Evolutionary conservation across 2,113 vertebrate genomes (phyloP).

Genomic region (Anolis sagrei): DNA sequence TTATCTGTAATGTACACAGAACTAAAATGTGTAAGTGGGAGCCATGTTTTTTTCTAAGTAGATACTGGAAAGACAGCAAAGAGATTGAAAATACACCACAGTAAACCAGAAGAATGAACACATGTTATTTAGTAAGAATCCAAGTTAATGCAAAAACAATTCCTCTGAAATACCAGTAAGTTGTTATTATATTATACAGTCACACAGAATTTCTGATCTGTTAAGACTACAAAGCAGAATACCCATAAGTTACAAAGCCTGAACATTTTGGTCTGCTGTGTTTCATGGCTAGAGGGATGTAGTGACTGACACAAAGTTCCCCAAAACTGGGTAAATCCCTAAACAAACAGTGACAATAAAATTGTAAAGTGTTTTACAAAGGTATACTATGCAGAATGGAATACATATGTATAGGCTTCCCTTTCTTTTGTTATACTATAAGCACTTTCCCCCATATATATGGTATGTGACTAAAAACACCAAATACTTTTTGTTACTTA

Average conservation of each 20-base stretch:
- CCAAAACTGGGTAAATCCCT: no score
- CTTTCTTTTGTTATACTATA: background rate
- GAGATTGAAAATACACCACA: background rate
- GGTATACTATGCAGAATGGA: background rate
- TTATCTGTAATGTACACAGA: background rate
- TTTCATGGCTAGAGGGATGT: background rate
- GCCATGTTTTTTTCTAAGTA: background rate
- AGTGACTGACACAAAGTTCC: no score
- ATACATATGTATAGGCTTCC: background rate
- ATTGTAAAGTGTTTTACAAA: background rate
- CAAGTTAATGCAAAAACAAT: background rate
- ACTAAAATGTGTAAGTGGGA: background rate
- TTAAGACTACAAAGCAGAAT: background rate
- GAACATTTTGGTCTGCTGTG: background rate
- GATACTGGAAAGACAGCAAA: background rate
- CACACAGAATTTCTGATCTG: background rate
- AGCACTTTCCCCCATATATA: background rate
- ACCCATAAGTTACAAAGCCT: background rate
- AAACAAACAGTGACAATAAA: background rate
- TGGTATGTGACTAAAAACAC: background rate
- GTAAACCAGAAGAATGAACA: conserved; percentile 8
- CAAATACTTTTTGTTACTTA: conserved; percentile 75
- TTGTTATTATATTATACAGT: background rate
- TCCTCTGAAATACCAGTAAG: background rate
- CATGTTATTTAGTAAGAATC: no score